These are phyloP conservation scores for Thripadectes ignobilis DNA, from an alignment of 2,797 vertebrate genomes.

Conservation along the genomic window DNA sequence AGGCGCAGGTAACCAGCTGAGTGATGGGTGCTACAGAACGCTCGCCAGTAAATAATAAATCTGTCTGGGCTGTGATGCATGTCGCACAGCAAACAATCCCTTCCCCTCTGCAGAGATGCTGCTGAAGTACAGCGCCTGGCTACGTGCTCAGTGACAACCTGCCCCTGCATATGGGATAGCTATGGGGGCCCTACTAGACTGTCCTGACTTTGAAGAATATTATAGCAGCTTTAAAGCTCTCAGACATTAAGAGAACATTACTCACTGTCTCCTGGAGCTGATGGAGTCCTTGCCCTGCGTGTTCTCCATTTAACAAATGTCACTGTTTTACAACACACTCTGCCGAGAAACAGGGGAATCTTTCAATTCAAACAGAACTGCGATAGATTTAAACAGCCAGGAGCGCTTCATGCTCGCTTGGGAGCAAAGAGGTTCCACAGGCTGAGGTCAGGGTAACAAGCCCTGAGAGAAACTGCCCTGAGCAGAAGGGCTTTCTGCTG, in stretches of 20 bases:
- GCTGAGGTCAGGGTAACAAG: neutral
- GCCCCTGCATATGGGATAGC: neutral
- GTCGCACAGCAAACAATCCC: neutral
- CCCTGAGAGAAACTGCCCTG: neutral
- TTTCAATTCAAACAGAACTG: constrained; percentile 11
- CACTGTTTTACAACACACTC: constrained; percentile 56
- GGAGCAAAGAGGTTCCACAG: neutral
- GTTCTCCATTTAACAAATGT: constrained; percentile 69
- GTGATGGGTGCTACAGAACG: neutral
- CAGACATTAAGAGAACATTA: constrained; percentile 56
- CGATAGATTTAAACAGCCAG: neutral
- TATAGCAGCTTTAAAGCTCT: constrained; percentile 46
- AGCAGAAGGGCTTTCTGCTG: neutral
- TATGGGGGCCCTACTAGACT: neutral
- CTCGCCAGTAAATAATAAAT: neutral
- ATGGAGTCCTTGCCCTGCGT: constrained; percentile 58
- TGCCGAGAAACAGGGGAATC: neutral
- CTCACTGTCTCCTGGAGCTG: constrained; percentile 60
- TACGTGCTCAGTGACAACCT: accelerated
- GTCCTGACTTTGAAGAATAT: constrained; percentile 56
- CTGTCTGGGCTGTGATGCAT: neutral
- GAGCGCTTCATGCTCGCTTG: accelerated
- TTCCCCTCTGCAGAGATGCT: neutral
- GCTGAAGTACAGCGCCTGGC: neutral
- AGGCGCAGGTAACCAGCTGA: neutral